phyloP scores from a whole-genome alignment of 1,140 invertebrate species.

The Lanistes nyassanus region DNA sequence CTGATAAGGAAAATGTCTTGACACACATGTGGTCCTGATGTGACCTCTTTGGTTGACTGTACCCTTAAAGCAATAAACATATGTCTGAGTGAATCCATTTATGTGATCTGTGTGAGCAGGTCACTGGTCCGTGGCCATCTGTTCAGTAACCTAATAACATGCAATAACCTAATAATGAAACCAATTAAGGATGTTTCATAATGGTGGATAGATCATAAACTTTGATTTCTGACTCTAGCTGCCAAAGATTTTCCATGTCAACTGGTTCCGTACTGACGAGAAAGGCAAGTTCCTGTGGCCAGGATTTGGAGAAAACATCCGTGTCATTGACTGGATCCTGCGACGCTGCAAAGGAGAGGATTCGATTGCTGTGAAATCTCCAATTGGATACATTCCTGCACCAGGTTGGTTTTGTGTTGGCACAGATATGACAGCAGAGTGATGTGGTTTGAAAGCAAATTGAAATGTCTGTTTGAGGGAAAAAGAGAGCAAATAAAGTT shows the following conservation, averaged over 20 bases:
- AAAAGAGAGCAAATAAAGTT: too few relatives aligned
- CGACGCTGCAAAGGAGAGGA: conserved; percentile 80
- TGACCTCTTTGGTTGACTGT: too few relatives aligned
- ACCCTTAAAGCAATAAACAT: too few relatives aligned
- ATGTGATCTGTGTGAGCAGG: too few relatives aligned
- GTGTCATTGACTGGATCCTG: conserved; percentile 95
- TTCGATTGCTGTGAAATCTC: conserved; percentile 47
- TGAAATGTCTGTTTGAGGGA: neutral
- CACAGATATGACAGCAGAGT: neutral
- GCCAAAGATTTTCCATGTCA: conserved; percentile 96
- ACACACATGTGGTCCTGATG: too few relatives aligned
- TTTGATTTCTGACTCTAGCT: conserved; percentile 67
- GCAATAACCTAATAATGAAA: too few relatives aligned
- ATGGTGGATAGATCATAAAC: neutral
- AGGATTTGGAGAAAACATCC: conserved; percentile 94
- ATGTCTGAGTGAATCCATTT: too few relatives aligned
- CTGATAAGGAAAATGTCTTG: too few relatives aligned
- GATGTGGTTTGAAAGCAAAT: neutral
- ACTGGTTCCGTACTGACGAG: conserved; percentile 93
- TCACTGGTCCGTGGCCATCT: too few relatives aligned
- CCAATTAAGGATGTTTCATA: too few relatives aligned
- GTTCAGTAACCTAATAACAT: too few relatives aligned
- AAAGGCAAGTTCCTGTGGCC: conserved; percentile 95
- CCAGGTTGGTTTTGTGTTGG: conserved; percentile 39
- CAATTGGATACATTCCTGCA: conserved; percentile 63